phyloP scores from a whole-genome alignment of 1,140 invertebrate species.

The Euwallacea fornicatus region DNA sequence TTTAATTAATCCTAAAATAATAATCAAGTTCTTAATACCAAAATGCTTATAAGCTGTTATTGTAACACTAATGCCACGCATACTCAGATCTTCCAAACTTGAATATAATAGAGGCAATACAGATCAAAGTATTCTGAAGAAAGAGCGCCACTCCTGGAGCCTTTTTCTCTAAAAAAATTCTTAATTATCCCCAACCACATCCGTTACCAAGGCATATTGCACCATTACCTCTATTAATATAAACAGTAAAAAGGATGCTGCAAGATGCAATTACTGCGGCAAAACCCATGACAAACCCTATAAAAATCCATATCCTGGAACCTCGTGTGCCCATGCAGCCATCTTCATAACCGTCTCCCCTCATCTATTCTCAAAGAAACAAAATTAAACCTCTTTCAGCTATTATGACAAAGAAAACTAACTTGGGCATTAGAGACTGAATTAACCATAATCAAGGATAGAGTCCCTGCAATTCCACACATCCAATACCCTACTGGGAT shows the following conservation, averaged over 20 bases:
- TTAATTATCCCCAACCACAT: too few relatives aligned
- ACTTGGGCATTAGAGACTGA: constrained; percentile 73
- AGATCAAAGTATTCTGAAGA: constrained; percentile 94
- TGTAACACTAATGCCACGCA: constrained; percentile 53
- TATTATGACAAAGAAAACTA: not conserved
- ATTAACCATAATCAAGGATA: constrained; percentile 97
- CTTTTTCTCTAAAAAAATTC: constrained; percentile 46
- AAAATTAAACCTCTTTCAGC: not conserved
- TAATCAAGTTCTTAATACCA: too few relatives aligned
- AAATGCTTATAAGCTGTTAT: too few relatives aligned
- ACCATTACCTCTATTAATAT: constrained; percentile 57
- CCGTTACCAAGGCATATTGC: too few relatives aligned
- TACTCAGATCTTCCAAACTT: constrained; percentile 95
- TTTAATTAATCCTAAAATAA: too few relatives aligned
- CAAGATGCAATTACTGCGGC: constrained; percentile 91
- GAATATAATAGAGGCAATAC: constrained; percentile 85
- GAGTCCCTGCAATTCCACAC: constrained; percentile 91
- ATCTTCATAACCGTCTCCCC: constrained; percentile 83
- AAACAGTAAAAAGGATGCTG: constrained; percentile 92
- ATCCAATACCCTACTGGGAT: constrained; percentile 82
- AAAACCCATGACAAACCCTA: constrained; percentile 96
- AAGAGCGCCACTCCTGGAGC: constrained; percentile 92
- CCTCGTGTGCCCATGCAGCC: constrained; percentile 88
- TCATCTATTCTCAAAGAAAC: constrained; percentile 55
- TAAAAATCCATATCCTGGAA: constrained; percentile 92